Evolutionary conservation across 2,888 invertebrate species (phyloP), one percentile per base, ranked within the genome.

Genomic region (Platerodrilus igneus): DNA sequence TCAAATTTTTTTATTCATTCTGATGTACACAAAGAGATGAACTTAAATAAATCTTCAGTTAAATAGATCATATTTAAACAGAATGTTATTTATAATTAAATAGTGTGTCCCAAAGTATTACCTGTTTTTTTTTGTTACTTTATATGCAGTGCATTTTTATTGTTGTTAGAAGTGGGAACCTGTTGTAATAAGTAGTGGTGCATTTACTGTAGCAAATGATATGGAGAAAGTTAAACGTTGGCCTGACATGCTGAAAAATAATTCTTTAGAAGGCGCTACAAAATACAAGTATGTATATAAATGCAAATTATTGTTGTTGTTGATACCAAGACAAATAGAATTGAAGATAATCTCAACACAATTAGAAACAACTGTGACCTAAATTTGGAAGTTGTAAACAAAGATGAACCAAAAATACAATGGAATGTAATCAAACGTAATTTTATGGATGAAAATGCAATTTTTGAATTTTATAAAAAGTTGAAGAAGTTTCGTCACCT

Each of bases 341-440:
- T 60, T 14, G 39, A 48, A 11, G 36, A 44, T 17, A 48, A 53
- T 38, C 33, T 52, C 11, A 40, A 48, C 11, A 47, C 50, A 14
- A 48, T 66, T 9, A 57, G 54, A 37, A 62, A 60, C 22, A 49
- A 52, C 16, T 33, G 52, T 3, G 49, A 57, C 10, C 39, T 60
- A 15, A 26, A 54, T 23, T 37, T 57, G 11, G 32, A 53, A 8
- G 49, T 47, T 10, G 39, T 61, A 19, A 46, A 48, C 33, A 45
- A 35, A 31, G 45, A 45, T n/a, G 44, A 38, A 4, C 53, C 60
- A 2, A 48, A 60, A 41, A 43, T 67, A 13, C 60, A 63, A 45
- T 68, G 59, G 50, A 66, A 66, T 40, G 53, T 50, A 26, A 37
- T 68, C 17, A 61, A 60, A 48, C 50, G 64, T 34, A 56, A 53